phyloP scores from a whole-genome alignment of 2,797 vertebrate genomes.

The Ibycter americanus region DNA sequence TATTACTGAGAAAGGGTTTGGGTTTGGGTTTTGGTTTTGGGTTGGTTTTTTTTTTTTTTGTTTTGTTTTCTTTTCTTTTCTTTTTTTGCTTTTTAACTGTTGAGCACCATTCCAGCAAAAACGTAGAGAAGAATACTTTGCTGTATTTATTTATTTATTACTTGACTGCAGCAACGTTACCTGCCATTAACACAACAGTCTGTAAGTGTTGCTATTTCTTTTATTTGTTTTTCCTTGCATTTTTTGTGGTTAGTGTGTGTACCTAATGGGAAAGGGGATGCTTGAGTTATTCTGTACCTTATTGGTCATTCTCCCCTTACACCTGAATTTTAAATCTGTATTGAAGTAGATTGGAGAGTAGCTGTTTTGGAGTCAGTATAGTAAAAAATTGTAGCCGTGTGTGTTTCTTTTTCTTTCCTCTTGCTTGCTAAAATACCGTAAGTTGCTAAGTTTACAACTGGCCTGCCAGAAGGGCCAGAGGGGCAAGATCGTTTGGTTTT shows the following conservation, averaged over 20 bases:
- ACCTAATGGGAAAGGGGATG: neutral
- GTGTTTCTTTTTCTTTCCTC: conserved; percentile 38
- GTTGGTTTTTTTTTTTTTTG: neutral
- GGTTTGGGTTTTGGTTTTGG: no score
- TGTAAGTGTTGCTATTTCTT: conserved; percentile 50
- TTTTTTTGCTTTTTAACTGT: conserved; percentile 7
- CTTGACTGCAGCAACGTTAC: conserved; percentile 53
- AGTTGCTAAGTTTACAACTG: neutral
- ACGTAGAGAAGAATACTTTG: conserved; percentile 47
- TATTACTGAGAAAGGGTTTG: conserved; percentile 22
- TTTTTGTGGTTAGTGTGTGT: conserved; percentile 37
- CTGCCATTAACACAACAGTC: conserved; percentile 46
- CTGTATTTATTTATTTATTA: conserved; percentile 81
- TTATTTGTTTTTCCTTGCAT: conserved; percentile 21
- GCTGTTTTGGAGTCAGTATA: conserved; percentile 46
- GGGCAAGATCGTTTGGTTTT: neutral
- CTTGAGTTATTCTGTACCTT: conserved; percentile 16
- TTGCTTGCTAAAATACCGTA: neutral
- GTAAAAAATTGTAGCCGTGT: neutral
- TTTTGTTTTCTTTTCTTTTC: no score
- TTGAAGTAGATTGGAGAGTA: conserved; percentile 30
- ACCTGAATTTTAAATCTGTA: conserved; percentile 23
- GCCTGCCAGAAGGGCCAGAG: neutral
- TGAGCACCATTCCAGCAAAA: conserved; percentile 30
- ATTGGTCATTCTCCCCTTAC: conserved; percentile 28